Evolutionary conservation across 2,113 vertebrate species (phyloP).

Genomic region (Terrapene triunguis): DNA sequence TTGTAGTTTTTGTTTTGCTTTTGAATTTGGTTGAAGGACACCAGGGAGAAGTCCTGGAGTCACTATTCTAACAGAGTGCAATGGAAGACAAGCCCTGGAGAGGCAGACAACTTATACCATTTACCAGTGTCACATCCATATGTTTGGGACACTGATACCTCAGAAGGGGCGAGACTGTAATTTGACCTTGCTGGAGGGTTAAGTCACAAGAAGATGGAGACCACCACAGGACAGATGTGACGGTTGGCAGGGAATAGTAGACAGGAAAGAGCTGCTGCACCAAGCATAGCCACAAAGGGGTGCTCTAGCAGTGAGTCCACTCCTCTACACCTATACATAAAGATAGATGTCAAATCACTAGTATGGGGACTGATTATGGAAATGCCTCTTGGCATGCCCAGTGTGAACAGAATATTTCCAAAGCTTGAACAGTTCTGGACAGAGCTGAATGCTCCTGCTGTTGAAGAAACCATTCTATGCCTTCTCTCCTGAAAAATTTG

Average conservation of each 20-base stretch:
- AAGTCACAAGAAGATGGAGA: background rate
- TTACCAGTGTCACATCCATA: background rate
- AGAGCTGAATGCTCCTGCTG: background rate
- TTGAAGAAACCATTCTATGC: background rate
- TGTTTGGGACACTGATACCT: background rate
- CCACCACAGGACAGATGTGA: background rate
- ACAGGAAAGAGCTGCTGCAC: background rate
- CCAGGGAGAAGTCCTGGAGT: background rate
- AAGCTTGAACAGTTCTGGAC: background rate
- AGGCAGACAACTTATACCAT: background rate
- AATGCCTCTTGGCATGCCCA: background rate
- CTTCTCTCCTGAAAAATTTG: background rate
- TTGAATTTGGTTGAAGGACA: background rate
- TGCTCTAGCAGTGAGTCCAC: background rate
- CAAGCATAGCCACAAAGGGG: background rate
- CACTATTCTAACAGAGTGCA: background rate
- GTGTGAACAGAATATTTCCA: conserved; percentile 6
- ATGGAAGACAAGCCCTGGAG: background rate
- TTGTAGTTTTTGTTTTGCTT: background rate
- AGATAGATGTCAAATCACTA: background rate
- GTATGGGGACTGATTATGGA: background rate
- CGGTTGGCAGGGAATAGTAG: background rate
- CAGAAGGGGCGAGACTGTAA: background rate
- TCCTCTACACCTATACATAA: background rate
- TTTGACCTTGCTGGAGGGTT: background rate